Evolutionary conservation across 2,888 invertebrate genomes (phyloP), one percentile per base, ranked within the genome.

Genomic region (Rotaria macrura): DNA sequence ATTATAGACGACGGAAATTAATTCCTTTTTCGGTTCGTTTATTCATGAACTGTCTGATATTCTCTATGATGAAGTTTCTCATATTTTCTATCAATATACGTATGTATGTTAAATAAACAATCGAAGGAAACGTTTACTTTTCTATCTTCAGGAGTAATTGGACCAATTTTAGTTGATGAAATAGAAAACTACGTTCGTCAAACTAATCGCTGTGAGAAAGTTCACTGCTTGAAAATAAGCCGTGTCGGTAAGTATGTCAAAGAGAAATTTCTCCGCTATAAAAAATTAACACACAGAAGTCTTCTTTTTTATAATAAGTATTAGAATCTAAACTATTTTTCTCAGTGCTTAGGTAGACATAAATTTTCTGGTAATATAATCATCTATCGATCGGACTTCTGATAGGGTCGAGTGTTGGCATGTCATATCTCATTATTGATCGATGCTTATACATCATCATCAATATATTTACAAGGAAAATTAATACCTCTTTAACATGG

Each of bases 341-440:
- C 5, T 65, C 34, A 20, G 17, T 20, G 34, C 34, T 34, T 34
- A 65, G 65, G 79, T 43, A 43, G 79, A n/a, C 79, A 79, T 43
- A 40, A 34, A 25, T 79, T 79, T 79, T 40, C 79, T 79, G 79
- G 79, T n/a, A 79, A 79, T 43, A 43, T 79, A 38, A 79, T 79
- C 14, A 43, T 79, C 12, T 79, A 79, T 79, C 79, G 43, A 43
- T 25, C 40, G 9, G 79, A 43, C 1, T 5, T 7, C 25, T 79
- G 79, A 43, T 79, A 79, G 10, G 79, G 79, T 25, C 40, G 79
- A 79, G 79, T 79, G 20, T 79, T 79, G 40, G 1, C 79, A 25
- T 79, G 79, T 43, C 79, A 79, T 79, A 79, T 79, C 12, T 43
- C 79, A 43, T n/a, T 79, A 43, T 25, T 79, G n/a, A 43, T 79